These are phyloP conservation scores for Villa cingulata DNA, from an alignment of 2,888 invertebrate genomes.

Conservation along the genomic window DNA sequence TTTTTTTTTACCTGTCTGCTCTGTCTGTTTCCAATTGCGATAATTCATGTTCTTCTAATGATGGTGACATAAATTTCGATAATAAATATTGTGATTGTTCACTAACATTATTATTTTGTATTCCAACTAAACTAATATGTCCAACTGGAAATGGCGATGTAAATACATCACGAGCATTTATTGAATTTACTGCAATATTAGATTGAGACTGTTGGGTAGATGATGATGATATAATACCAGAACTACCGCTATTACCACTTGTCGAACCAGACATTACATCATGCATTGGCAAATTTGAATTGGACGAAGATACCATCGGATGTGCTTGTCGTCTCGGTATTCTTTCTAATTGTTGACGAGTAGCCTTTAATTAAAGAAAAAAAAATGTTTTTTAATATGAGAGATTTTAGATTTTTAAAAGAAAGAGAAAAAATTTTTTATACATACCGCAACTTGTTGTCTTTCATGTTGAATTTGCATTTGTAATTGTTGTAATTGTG, in stretches of 20 bases:
- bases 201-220: slow-evolving; percentile 32
- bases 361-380: slow-evolving; percentile 42
- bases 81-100: slow-evolving; percentile 32
- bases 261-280: slow-evolving; percentile 37
- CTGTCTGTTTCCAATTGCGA: slow-evolving; percentile 42
- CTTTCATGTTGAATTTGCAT: slow-evolving; percentile 88
- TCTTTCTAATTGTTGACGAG: slow-evolving; percentile 78
- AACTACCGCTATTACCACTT: slow-evolving; percentile 16
- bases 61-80: slow-evolving; percentile 41
- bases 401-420: no score
- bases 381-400: not conserved
- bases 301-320: slow-evolving; percentile 46
- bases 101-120: slow-evolving; percentile 17
- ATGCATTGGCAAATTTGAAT: slow-evolving; percentile 41
- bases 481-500: slow-evolving; percentile 83
- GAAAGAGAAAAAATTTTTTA: not conserved
- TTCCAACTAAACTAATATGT: slow-evolving; percentile 19
- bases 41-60: slow-evolving; percentile 40
- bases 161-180: slow-evolving; percentile 33
- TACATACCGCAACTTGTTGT: slow-evolving; percentile 61
- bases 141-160: slow-evolving; percentile 20
- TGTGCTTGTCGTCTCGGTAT: slow-evolving; percentile 71
- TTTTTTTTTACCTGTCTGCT: slow-evolving; percentile 38
- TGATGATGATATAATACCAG: slow-evolving; percentile 22
- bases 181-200: slow-evolving; percentile 29